Evolutionary conservation across 1,140 invertebrate species (phyloP).

Genomic region (Drosophila busckii): DNA sequence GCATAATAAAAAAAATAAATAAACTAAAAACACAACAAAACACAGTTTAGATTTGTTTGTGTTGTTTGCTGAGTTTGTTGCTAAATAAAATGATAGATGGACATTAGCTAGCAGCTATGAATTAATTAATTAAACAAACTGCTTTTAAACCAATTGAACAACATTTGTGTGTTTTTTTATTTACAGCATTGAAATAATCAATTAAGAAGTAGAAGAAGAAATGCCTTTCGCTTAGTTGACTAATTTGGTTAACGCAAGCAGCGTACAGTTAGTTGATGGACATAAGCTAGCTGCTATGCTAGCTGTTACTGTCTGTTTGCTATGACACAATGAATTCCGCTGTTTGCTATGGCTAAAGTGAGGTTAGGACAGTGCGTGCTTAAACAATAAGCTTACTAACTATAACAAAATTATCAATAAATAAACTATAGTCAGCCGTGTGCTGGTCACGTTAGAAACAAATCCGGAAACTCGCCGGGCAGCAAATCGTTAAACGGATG

Average conservation of each 20-base stretch:
- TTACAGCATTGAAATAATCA: constrained; percentile 33
- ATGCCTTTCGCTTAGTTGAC: constrained; percentile 58
- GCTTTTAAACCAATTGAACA: constrained; percentile 44
- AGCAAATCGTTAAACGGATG: constrained; percentile 66
- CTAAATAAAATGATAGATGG: too few species aligned
- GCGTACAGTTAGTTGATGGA: constrained; percentile 30
- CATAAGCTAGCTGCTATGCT: constrained; percentile 32
- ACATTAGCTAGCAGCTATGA: too few species aligned
- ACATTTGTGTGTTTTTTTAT: constrained; percentile 68
- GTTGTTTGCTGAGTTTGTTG: constrained; percentile 85
- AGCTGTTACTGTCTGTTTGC: constrained; percentile 16
- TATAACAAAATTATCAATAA: constrained; percentile 41
- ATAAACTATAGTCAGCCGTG: constrained; percentile 14
- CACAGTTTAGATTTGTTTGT: constrained; percentile 84
- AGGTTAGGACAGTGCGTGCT: constrained; percentile 40
- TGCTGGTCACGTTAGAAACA: constrained; percentile 71
- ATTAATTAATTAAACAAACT: too few species aligned
- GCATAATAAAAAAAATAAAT: neutral
- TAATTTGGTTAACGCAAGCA: constrained; percentile 38
- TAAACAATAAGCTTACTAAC: constrained; percentile 40
- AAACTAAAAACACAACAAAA: neutral
- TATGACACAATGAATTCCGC: constrained; percentile 75
- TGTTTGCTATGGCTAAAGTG: constrained; percentile 46
- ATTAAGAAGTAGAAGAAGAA: constrained; percentile 27
- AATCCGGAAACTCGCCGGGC: constrained; percentile 57